Conservation (phyloP, 2,888 invertebrate species). For the Aleiodes testaceus region DNA sequence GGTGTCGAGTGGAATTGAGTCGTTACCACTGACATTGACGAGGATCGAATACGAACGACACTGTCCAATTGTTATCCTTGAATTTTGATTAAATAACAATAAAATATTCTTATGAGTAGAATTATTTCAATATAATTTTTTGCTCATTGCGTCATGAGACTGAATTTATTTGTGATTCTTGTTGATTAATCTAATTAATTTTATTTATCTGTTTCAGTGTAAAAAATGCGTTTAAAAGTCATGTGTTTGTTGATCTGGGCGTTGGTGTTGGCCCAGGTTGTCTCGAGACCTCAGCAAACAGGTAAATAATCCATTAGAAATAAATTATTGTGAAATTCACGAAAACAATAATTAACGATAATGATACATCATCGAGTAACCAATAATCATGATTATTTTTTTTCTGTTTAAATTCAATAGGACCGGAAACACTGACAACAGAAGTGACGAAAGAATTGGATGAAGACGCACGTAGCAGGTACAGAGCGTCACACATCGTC, state of each 20-base stretch:
- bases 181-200: background rate
- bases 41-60: conserved; percentile 59
- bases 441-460: conserved; percentile 53
- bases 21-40: conserved; percentile 34
- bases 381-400: background rate
- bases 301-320: conserved; percentile 54
- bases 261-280: conserved; percentile 60
- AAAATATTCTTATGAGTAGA: conserved; percentile 57
- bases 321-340: background rate
- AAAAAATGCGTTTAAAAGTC: conserved; percentile 65
- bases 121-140: background rate
- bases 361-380: background rate
- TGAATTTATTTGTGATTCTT: too few relatives aligned
- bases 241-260: conserved; percentile 58
- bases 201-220: conserved; percentile 62
- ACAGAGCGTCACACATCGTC: conserved; percentile 58
- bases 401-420: background rate
- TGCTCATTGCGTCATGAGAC: background rate
- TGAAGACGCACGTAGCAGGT: conserved; percentile 64
- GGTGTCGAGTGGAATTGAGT: background rate
- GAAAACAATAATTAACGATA: background rate
- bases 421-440: conserved; percentile 51
- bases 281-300: conserved; percentile 64
- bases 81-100: conserved; percentile 52
- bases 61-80: conserved; percentile 53